Percentiles rank a stretch among this genome's conserved stretches.
Evolutionary conservation across 2,797 vertebrate species (phyloP).

Genomic region (Enteromius radiatus): DNA sequence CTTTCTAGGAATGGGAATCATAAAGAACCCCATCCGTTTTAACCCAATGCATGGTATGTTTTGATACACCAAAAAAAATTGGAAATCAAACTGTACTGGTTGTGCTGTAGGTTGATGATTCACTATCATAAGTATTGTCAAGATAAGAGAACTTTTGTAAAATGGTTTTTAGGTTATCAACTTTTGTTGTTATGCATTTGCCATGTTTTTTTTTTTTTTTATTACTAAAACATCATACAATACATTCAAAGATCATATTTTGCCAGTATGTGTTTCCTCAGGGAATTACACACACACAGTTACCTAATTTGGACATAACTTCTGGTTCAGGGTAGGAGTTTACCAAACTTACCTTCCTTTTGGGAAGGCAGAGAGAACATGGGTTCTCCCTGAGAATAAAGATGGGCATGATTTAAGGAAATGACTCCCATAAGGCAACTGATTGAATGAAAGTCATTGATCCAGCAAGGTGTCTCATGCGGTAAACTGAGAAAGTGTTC

Average conservation of each 20-base stretch:
- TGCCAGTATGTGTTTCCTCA: background rate
- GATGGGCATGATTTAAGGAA: slow-evolving; percentile 21
- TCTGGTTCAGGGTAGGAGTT: slow-evolving; percentile 23
- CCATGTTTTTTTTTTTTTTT: background rate
- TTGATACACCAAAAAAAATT: background rate
- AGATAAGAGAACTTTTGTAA: background rate
- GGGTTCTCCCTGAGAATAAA: background rate
- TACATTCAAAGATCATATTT: background rate
- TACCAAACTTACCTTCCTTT: background rate
- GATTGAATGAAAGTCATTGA: slow-evolving; percentile 46
- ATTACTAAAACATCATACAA: background rate
- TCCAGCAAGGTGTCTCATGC: slow-evolving; percentile 20
- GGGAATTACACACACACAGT: background rate
- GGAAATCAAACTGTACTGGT: background rate
- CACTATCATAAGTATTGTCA: background rate
- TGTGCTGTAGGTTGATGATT: background rate
- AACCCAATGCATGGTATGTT: background rate
- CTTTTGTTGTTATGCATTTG: background rate
- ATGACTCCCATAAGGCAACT: background rate
- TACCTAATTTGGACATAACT: slow-evolving; percentile 29
- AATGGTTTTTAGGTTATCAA: background rate
- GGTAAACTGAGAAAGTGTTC: slow-evolving; percentile 48
- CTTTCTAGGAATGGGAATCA: background rate
- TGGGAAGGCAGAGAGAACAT: slow-evolving; percentile 13
- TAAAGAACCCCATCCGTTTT: background rate